Base-by-base conservation (phyloP, 1,140 invertebrate genomes). In the Sycophaga agraensis region DNA sequence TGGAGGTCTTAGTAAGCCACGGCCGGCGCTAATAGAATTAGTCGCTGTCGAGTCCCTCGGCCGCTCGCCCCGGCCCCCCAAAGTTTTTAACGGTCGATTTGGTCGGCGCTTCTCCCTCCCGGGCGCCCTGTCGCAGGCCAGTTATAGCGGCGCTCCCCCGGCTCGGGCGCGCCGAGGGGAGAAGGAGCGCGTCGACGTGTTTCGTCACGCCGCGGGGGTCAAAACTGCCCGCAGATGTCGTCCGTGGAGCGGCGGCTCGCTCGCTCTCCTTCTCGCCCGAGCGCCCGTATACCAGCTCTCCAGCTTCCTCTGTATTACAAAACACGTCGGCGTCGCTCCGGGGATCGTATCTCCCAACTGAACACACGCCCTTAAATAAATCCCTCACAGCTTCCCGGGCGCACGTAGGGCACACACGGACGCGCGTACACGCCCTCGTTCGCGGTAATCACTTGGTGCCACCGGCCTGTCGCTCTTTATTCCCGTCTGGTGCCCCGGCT, bases 1-100 rank as follows among this genome's bases (percentile, higher is more conserved):
- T 31, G 11, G 46, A 49, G 34, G 46, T 28, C 46, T 49, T 34
- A 34, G 48, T 28, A 50, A 50, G 48, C 31, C 48, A n/a, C 11
- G 28, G 11, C 31, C 37, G 62, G 59, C 64, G 69, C 73, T 78
- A 80, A 79, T 77, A 75, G 75, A 78, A 80, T 79, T 77, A 78
- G 71, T 73, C 17, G n/a, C 26, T 37, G 14, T 26, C 12, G 4
- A 39, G 6, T 7, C 12, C 5, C 2, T 14, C 6, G 19, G n/a
- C 19, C 19, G 11, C 28, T 31, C 26, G 6, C 35, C 17, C 3
- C 14, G n/a, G 11, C 16, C 16, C 22, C 28, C 46, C 17, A 2
- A 34, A 34, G 48, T 50, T 50, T 50, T 50, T 50, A 50, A 50
- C 48, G 48, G 21, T 21, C 17, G 16, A 14, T 31, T 42, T 24